Evolutionary conservation across 1,140 invertebrate genomes (phyloP), one percentile per base, ranked within the genome.

Genomic region (Apis cerana): DNA sequence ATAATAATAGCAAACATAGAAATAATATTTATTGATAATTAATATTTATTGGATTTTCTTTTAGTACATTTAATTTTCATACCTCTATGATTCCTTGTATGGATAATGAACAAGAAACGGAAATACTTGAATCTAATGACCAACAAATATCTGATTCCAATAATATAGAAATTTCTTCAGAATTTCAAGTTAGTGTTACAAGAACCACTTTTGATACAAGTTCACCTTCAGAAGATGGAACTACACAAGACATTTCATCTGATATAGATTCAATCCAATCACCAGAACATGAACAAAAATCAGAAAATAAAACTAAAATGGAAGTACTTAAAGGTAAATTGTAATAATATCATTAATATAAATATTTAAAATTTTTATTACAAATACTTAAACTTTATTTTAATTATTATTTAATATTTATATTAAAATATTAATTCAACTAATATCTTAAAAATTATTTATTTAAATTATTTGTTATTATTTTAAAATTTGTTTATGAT

Each of bases 191-290:
- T 15, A 92, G 90, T 0, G 89, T 93, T 10, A 93, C 92, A 48
- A 89, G 86, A n/a, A 92, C 90, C 21, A 91, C 87, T 23, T 85
- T 93, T 52, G 91, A 94, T 48, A 92, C 93, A 21, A 93, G 90
- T 81, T 89, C 91, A n/a, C 86, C 88, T 8, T 90, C 89, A 0
- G 89, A 90, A 23, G 90, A 91, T 65, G 89, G 83, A n/a, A 93
- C 91, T 0, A 93, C 93, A 58, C 92, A 94, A 70, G 93, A 94
- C 43, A 91, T 94, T 59, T 94, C 93, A n/a, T 92, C 93, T 0
- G 93, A 94, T 70, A 91, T 91, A 23, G 93, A 94, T 80, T 92
- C 90, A 0, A 70, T 88, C 9, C 88, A 85, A 43, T 92, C 87
- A 4, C 82, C 88, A 3, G 92, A 91, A 19, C 88, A 90, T 23